Evolutionary conservation across 2,888 invertebrate genomes (phyloP), one percentile per base, ranked within the genome.

Genomic region (Halictus ligatus): DNA sequence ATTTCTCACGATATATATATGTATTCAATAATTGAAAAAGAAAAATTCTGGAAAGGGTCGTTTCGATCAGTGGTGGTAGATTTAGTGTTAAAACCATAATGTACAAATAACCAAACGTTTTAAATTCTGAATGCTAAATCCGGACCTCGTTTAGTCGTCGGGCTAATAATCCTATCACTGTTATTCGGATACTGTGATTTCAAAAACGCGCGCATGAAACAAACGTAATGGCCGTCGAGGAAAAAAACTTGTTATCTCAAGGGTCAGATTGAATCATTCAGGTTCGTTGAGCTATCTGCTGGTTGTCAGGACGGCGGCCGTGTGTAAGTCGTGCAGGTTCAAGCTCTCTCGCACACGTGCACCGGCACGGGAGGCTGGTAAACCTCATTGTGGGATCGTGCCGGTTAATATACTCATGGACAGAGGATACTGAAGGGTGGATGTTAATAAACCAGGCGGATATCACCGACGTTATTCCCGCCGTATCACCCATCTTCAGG

Each of bases 361-460:
- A 76, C 64, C 81, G 25, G 77, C 85, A 80, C 64, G 75, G 76
- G 84, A 78, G 76, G 50, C 73, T 73, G 84, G 84, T 90, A 87
- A 91, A 91, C 90, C 88, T 87, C 83, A 88, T 89, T 90, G 91
- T 86, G 87, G 86, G 77, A 64, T 86, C 85, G 77, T 83, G 74
- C 82, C 80, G 85, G 89, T 91, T 91, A 90, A 91, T 90, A 90
- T 89, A 88, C 89, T 83, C 86, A 80, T 87, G 82, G 84, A 86
- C 90, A 86, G 77, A 81, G 86, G 83, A 84, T 86, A 84, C 83
- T 81, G 86, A 85, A 83, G 89, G 91, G 85, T 89, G 86, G 88
- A 90, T 89, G 91, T 91, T 91, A 91, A 91, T 91, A 91, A 91
- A 89, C 89, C 86, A 87, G 91, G 79, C 81, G 90, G 81, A 81